Base-by-base conservation (phyloP, 2,888 invertebrate species). In the Acleris literana region DNA sequence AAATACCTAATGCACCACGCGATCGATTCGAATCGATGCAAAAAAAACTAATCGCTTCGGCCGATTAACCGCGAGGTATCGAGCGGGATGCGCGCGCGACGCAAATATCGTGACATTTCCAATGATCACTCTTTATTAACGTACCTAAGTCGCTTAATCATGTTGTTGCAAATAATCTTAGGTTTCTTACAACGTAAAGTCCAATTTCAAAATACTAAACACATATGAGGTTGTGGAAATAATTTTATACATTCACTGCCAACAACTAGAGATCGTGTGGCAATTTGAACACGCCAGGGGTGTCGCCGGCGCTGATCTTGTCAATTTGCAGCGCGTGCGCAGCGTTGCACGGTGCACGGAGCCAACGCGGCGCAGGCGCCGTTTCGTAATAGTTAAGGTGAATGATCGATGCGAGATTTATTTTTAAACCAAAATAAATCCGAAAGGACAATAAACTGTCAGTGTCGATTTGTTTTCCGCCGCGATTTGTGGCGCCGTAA, bases 71-170 rank as follows among this genome's bases (percentile, higher is more conserved):
- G 81, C 73, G 71, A 70, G 70, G 72, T 53, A 82, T 81, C 80
- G 74, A 81, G 84, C 83, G 81, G 78, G 79, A 76, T 78, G 83
- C 81, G 81, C 80, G 81, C 82, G 81, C 76, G 81, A 83, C 87
- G 77, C 82, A 88, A 90, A 90, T 90, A 90, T 85, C 87, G 79
- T 85, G 88, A 87, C 87, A 88, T 88, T 87, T 87, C 80, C 80
- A 49, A 39, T 33, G 20, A 18, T 48, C 48, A 48, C 62, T 39
- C 13, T 13, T 39, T 39, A 39, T 39, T 39, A 39, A 39, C 39
- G 39, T 13, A n/a, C n/a, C n/a, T n/a, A 39, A 39, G 39, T 39
- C 13, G 11, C 11, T 2, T 11, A 33, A 11, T 33, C 33, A 33
- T 33, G 7, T 11, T 33, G 33, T 33, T 33, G 33, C 9, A 33